Conservation (phyloP, 2,113 vertebrate species). For the Erpornis zantholeuca region DNA sequence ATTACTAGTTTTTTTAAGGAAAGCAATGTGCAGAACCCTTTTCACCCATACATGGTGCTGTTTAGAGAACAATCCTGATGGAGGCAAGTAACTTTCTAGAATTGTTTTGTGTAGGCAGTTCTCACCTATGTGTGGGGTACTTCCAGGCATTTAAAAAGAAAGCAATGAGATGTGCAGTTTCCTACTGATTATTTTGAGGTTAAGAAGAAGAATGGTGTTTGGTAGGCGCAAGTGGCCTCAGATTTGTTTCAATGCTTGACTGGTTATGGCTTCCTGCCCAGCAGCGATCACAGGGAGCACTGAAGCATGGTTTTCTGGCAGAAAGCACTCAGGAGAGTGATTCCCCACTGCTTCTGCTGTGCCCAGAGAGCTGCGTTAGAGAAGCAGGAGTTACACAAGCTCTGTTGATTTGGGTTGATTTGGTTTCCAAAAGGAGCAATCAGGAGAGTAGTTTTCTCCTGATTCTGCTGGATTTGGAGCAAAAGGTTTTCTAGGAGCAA, state of each 20-base stretch:
- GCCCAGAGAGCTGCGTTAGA: not conserved
- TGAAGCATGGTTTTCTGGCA: not conserved
- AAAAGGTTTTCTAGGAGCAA: not conserved
- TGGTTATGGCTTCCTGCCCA: not conserved
- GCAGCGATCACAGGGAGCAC: rapidly evolving
- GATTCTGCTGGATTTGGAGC: not conserved
- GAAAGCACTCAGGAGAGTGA: not conserved
- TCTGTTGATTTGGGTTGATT: not conserved
- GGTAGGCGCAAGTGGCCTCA: not conserved
- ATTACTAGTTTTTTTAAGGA: not conserved
- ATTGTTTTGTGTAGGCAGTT: not conserved
- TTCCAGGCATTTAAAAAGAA: not conserved
- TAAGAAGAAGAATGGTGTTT: not conserved
- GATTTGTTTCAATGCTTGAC: not conserved
- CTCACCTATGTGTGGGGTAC: not conserved
- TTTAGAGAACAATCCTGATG: not conserved
- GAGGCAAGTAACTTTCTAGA: not conserved
- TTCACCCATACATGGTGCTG: not conserved
- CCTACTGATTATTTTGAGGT: not conserved
- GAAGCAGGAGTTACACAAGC: not conserved
- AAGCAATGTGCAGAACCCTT: not conserved
- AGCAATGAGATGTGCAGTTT: not conserved
- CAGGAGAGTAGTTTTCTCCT: not conserved
- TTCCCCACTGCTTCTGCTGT: not conserved
- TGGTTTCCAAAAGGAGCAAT: not conserved